These are phyloP conservation scores for Paradisaea rubra DNA, from an alignment of 2,113 vertebrate genomes.

Conservation along the genomic window DNA sequence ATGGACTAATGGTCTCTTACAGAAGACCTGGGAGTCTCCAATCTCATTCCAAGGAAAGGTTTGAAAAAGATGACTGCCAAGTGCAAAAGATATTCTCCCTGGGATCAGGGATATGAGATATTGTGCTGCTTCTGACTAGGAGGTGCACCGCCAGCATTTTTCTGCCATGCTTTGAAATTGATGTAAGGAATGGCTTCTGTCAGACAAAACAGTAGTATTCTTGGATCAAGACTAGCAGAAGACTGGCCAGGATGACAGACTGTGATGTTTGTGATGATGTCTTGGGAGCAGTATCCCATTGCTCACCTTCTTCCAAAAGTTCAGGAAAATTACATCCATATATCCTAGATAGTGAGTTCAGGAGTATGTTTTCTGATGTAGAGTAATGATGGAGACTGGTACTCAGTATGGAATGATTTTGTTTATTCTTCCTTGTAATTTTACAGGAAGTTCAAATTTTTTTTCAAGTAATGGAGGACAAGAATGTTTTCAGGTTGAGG, in stretches of 20 bases:
- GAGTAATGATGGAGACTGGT: background rate
- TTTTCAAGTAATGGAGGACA: background rate
- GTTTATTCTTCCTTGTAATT: background rate
- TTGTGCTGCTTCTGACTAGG: background rate
- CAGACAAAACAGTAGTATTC: background rate
- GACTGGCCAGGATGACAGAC: background rate
- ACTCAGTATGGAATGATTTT: background rate
- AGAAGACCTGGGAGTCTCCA: background rate
- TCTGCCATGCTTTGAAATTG: background rate
- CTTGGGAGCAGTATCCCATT: background rate
- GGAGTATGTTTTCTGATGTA: background rate
- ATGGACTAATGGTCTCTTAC: background rate
- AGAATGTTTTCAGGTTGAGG: background rate
- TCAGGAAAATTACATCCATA: background rate
- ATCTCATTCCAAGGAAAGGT: background rate
- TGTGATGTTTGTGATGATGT: background rate
- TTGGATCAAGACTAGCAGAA: background rate
- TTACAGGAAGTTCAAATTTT: background rate
- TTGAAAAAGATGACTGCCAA: background rate
- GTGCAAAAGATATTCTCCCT: background rate
- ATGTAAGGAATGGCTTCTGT: background rate
- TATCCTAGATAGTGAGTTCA: background rate
- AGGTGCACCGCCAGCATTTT: background rate
- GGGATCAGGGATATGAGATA: background rate
- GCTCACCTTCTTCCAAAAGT: background rate